Conservation (phyloP, 1,140 invertebrate species). For the Caenorhabditis brenneri region DNA sequence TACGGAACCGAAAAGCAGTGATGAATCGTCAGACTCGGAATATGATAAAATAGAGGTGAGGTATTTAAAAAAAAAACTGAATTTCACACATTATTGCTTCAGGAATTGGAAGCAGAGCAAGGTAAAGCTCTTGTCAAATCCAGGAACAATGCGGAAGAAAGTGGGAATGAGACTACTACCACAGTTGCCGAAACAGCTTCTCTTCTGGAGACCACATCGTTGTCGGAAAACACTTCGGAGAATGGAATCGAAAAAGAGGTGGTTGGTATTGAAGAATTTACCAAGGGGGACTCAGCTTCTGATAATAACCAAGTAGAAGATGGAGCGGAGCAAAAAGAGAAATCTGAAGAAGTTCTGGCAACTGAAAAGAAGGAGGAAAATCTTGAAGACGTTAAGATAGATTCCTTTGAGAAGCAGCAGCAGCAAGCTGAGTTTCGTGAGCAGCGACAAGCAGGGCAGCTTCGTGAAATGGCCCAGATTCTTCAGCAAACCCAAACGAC, state of each 20-base stretch:
- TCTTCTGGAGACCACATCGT: background rate
- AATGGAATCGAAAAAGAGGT: background rate
- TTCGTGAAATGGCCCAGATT: background rate
- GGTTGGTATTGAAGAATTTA: background rate
- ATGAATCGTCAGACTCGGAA: background rate
- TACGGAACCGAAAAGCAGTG: background rate
- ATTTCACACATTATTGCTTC: background rate
- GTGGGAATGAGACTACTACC: background rate
- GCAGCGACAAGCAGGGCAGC: slow-evolving; percentile 2
- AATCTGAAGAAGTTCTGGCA: too few relatives aligned
- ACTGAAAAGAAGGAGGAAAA: too few relatives aligned
- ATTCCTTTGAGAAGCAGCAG: too few relatives aligned
- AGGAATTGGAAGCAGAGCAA: background rate
- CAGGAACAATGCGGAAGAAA: background rate
- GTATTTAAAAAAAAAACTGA: background rate
- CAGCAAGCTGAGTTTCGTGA: slow-evolving; percentile 21
- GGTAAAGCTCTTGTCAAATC: background rate
- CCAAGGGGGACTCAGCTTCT: background rate
- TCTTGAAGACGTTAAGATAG: too few relatives aligned
- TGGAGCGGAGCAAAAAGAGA: background rate
- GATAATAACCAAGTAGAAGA: background rate
- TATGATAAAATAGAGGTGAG: background rate
- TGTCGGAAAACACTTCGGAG: background rate
- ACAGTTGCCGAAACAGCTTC: background rate
- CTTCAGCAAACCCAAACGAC: slow-evolving; percentile 11